Evolutionary conservation across 2,797 vertebrate genomes (phyloP).

Genomic region (Acridotheres tristis): DNA sequence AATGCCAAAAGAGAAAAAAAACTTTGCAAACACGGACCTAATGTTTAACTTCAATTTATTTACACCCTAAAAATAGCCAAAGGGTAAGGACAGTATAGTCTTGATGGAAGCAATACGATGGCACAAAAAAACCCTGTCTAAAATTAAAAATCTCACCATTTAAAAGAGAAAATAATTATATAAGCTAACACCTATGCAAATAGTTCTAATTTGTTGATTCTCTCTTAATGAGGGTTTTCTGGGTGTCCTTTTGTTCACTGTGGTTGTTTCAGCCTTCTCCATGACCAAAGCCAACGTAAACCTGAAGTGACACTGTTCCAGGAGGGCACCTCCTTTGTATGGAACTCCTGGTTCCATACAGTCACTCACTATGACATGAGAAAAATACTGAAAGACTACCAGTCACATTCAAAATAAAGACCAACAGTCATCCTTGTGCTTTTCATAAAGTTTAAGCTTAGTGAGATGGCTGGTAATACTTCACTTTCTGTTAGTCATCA

Average conservation of each 20-base stretch:
- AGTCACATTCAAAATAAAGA: neutral
- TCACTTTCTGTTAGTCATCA: neutral
- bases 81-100: neutral
- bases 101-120: neutral
- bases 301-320: neutral
- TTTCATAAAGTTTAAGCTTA: neutral
- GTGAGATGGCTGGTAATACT: neutral
- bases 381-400: neutral
- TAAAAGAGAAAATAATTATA: neutral
- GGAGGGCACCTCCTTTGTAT: neutral
- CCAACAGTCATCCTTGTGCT: neutral
- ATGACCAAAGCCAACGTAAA: accelerated
- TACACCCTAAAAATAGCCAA: neutral
- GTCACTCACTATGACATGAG: accelerated
- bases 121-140: neutral
- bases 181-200: neutral
- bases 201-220: neutral
- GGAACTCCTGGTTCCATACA: neutral
- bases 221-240: neutral
- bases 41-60: neutral
- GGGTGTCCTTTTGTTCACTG: neutral
- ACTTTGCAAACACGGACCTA: neutral
- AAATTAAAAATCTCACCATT: neutral
- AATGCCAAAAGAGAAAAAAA: neutral
- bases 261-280: neutral